Evolutionary conservation across 2,113 vertebrate species (phyloP).

Genomic region (Antennarius striatus): DNA sequence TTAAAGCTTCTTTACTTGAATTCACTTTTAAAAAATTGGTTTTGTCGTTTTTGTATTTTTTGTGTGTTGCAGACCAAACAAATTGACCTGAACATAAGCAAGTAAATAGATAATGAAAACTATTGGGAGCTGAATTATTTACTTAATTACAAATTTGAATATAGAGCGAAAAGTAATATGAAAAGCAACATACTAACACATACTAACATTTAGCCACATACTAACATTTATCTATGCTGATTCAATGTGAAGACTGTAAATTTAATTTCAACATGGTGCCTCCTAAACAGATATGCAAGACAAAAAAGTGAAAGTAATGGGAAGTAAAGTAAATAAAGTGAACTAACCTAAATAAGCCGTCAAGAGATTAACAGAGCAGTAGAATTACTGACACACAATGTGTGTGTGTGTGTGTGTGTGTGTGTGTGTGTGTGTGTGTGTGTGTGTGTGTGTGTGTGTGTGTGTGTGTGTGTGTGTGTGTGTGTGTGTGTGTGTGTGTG

Average conservation of each 20-base stretch:
- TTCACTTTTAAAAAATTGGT: too few species aligned
- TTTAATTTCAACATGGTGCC: background rate
- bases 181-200: too few species aligned
- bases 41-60: too few species aligned
- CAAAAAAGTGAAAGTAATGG: slow-evolving; percentile 5
- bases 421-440: background rate
- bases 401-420: background rate
- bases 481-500: too few species aligned
- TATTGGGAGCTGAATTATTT: background rate
- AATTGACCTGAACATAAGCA: background rate
- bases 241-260: too few species aligned
- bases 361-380: slow-evolving; percentile 39
- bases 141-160: background rate
- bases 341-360: slow-evolving; percentile 15
- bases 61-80: too few species aligned
- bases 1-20: too few species aligned
- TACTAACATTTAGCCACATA: too few species aligned
- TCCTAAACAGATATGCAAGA: background rate
- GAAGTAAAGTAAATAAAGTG: slow-evolving; percentile 25
- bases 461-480: too few species aligned
- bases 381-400: slow-evolving; percentile 55
- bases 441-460: too few species aligned
- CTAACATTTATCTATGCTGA: too few species aligned
- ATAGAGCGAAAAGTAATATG: background rate
- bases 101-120: background rate